These are phyloP conservation scores for Muscicapa striata DNA, from an alignment of 2,797 vertebrate species.

Conservation along the genomic window DNA sequence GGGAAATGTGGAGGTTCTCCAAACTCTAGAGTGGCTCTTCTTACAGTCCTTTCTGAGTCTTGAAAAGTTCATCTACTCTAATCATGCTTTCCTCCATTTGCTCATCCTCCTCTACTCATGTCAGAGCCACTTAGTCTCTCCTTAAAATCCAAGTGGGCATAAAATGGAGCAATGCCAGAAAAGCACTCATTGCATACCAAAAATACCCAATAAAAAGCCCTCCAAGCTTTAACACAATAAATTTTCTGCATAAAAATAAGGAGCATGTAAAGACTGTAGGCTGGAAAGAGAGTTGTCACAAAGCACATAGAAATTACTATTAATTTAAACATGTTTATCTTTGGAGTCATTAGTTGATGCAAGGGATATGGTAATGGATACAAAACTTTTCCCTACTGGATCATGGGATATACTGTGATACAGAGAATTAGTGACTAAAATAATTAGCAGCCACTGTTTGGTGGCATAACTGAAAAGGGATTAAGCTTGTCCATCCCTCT, in stretches of 20 bases:
- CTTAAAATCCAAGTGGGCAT: not conserved
- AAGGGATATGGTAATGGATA: not conserved
- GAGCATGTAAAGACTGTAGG: accelerated
- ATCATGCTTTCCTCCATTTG: not conserved
- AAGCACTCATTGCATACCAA: not conserved
- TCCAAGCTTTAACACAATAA: not conserved
- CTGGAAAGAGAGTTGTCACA: not conserved
- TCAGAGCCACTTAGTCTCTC: not conserved
- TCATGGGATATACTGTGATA: not conserved
- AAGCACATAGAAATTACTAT: not conserved
- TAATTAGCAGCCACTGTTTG: not conserved
- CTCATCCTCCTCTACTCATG: not conserved
- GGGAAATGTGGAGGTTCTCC: not conserved
- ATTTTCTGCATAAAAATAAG: not conserved
- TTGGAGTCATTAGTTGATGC: not conserved
- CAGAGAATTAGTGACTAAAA: not conserved
- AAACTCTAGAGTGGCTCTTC: not conserved
- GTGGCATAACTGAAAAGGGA: not conserved
- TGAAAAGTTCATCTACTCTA: not conserved
- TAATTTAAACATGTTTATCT: conserved; percentile 7
- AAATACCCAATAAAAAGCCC: not conserved
- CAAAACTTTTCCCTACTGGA: not conserved
- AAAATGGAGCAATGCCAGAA: conserved; percentile 14
- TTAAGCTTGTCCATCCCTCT: not conserved
- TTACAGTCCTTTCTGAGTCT: not conserved